Base-by-base conservation (phyloP, 2,888 invertebrate genomes). In the Troides oblongomaculatus region DNA sequence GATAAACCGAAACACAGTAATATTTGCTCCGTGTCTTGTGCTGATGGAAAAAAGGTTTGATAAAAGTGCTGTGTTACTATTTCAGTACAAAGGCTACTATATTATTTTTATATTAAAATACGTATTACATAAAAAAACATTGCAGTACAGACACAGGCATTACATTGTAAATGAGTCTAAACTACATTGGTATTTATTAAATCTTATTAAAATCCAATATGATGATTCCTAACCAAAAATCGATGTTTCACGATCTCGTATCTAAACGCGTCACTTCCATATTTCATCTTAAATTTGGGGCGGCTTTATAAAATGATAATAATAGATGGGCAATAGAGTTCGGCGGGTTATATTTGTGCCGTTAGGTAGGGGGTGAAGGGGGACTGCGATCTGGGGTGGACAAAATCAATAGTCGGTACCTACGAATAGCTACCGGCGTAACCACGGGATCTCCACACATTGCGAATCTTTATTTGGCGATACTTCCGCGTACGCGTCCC, bases 351-450 rank as follows among this genome's bases (percentile, higher is more conserved):
- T 76, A 77, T 75, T 72, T 76, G 74, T 77, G 74, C 71, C 62
- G 74, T 30, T 30, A 30, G 30, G 14, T 1, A 1, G 12, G 12
- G 3, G 46, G 46, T 74, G 73, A 74, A 74, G 79, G 75, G 75
- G 71, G 77, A 73, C 82, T 81, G 79, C 81, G 87, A 84, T 84
- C 85, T 85, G 90, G 91, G 91, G 92, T 89, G 92, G 87, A 90
- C 89, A 91, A 92, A 92, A 92, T 92, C 92, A 90, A 92, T 92
- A 92, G 85, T 88, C 84, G 82, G 81, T 83, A 84, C 85, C 87
- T 84, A 84, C 84, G 85, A 88, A 86, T 87, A 87, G 85, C 87
- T 84, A 84, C 88, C 74, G 77, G 85, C 84, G 88, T 85, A 85
- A 77, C 78, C 83, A 79, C 81, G 83, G 81, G 83, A 85, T 89